phyloP scores from a whole-genome alignment of 2,888 invertebrate genomes.

The Andrena trimmerana region DNA sequence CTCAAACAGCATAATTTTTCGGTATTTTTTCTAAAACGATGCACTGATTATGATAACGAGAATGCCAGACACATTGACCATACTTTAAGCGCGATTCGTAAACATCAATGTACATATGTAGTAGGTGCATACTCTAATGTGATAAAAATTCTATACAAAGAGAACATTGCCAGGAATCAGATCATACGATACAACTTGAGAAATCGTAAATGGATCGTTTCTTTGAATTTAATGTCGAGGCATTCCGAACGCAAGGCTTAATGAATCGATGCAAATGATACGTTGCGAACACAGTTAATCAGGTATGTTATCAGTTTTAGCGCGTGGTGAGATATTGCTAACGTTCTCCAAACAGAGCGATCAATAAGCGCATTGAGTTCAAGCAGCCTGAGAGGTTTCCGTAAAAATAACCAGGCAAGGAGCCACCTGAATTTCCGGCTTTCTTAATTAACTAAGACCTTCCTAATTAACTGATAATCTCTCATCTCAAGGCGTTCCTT shows the following conservation, averaged over 20 bases:
- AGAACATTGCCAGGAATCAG: not conserved
- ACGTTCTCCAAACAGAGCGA: constrained; percentile 25
- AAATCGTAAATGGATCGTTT: not conserved
- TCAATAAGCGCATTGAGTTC: constrained; percentile 32
- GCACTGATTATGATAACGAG: too few species aligned
- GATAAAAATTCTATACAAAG: not conserved
- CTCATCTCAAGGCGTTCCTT: constrained; percentile 10
- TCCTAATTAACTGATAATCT: constrained; percentile 33
- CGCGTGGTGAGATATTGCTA: constrained; percentile 11
- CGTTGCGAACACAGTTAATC: constrained; percentile 26
- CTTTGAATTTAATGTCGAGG: not conserved
- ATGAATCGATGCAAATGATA: constrained; percentile 19
- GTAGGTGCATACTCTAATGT: not conserved
- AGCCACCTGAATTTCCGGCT: constrained; percentile 22
- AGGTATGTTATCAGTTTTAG: constrained; percentile 13
- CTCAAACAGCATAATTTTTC: too few species aligned
- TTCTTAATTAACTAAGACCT: constrained; percentile 8
- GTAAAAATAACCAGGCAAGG: constrained; percentile 11
- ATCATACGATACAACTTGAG: not conserved
- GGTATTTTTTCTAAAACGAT: too few species aligned
- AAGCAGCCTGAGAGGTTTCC: not conserved
- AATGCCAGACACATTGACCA: too few species aligned
- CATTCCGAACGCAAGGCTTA: constrained; percentile 9
- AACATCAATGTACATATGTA: too few species aligned
- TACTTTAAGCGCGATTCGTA: too few species aligned